Evolutionary conservation across 1,140 invertebrate species (phyloP), one percentile per base, ranked within the genome.

Genomic region (Muscidifurax raptorellus): DNA sequence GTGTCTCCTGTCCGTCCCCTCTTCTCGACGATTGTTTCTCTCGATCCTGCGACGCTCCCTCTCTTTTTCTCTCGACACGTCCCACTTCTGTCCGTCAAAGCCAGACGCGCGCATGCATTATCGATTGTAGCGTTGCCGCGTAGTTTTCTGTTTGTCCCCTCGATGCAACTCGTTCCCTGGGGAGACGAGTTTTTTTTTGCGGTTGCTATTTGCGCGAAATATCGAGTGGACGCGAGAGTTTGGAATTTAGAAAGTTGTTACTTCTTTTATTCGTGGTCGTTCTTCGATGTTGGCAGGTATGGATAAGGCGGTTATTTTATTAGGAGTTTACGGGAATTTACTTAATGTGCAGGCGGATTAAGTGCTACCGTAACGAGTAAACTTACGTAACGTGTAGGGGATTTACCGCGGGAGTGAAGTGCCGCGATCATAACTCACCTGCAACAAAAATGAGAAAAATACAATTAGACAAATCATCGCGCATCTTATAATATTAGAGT

Each of bases 61-160:
- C 32, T 40, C 32, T 22, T 40, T 28, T 1, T 75, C 69, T 75
- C 22, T 22, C 18, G 75, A 87, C 83, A 87, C 86, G 90, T 90
- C 87, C 90, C 88, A 89, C 89, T 91, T 91, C 89, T 90, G 89
- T 90, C 88, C 87, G 87, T 90, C 90, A 88, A 88, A 86, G 82
- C 80, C 82, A 82, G 77, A 86, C 87, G 85, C 86, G 85, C 86
- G 86, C 85, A 87, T 77, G 87, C 86, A 86, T 86, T 91, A 91
- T 90, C 89, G 90, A 90, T 91, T 89, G 85, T 87, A 75, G 32
- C 52, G 28, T 25, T 7, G 47, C 6, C 52, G n/a, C 28, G 22
- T 22, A 52, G 15, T 64, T 28, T 40, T 6, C 32, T 30, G 18
- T 74, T 6, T 44, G 7, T 7, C 30, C 66, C 25, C 25, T 22